These are phyloP conservation scores for Heliconius charithonia DNA, from an alignment of 2,888 invertebrate genomes.

Conservation along the genomic window DNA sequence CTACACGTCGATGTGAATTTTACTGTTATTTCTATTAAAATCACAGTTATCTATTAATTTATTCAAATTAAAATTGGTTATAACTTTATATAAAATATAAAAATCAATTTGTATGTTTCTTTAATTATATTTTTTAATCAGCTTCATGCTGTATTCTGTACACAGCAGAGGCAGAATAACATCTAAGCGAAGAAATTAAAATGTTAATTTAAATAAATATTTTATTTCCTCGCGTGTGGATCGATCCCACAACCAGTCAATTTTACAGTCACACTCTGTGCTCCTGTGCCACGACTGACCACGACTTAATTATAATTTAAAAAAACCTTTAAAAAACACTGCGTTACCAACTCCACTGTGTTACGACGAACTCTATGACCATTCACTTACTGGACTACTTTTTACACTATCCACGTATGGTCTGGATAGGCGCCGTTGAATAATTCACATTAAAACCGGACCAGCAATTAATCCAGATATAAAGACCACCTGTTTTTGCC, in stretches of 20 bases:
- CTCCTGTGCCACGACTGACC: too few species aligned
- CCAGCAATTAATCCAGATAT: slow-evolving; percentile 21
- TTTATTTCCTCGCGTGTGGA: too few species aligned
- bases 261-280: too few species aligned
- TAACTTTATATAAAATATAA: not conserved
- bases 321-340: not conserved
- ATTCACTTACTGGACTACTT: slow-evolving; percentile 59
- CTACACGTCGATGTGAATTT: slow-evolving; percentile 13
- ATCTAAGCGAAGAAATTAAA: too few species aligned
- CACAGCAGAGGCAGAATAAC: too few species aligned
- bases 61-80: not conserved
- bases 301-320: too few species aligned
- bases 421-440: slow-evolving; percentile 24
- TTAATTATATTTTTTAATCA: too few species aligned
- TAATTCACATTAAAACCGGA: slow-evolving; percentile 11
- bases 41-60: slow-evolving; percentile 25
- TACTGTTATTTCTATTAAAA: slow-evolving; percentile 26
- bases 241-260: too few species aligned
- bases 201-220: too few species aligned
- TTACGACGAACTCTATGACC: slow-evolving; percentile 62
- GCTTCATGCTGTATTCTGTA: too few species aligned
- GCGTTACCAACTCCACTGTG: not conserved
- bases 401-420: slow-evolving; percentile 41
- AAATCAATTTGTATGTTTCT: too few species aligned
- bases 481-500: slow-evolving; percentile 14